Conservation (phyloP, 1,140 invertebrate genomes). For the Cotesia chilonis region DNA sequence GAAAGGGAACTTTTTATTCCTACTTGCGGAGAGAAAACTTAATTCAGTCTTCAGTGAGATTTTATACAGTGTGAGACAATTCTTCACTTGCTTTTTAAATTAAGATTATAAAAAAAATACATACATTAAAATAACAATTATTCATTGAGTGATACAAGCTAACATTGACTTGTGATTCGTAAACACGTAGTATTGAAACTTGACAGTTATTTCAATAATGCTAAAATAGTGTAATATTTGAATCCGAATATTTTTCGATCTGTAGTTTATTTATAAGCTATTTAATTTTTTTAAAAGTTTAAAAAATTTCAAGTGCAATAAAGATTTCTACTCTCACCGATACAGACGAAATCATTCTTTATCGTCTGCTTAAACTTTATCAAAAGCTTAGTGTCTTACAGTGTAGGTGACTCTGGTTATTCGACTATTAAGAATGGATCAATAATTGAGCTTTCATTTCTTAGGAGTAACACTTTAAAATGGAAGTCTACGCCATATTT, state of each 20-base stretch:
- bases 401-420: conserved; percentile 56
- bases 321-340: conserved; percentile 44
- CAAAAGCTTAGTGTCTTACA: conserved; percentile 32
- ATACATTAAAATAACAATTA: not conserved
- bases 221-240: too few relatives aligned
- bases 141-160: too few relatives aligned
- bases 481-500: conserved; percentile 58
- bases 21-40: conserved; percentile 8
- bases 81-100: not conserved
- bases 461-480: conserved; percentile 45
- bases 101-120: not conserved
- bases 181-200: too few relatives aligned
- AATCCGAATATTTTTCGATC: too few relatives aligned
- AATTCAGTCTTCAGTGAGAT: conserved; percentile 14
- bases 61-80: conserved; percentile 2
- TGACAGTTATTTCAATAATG: too few relatives aligned
- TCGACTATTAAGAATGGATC: conserved; percentile 43
- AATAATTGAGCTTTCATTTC: conserved; percentile 45
- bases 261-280: too few relatives aligned
- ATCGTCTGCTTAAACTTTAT: conserved; percentile 19
- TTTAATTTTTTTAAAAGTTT: too few relatives aligned
- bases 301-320: not conserved
- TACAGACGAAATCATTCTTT: conserved; percentile 34
- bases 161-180: too few relatives aligned
- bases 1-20: conserved; percentile 27